A percentile compares a stretch with the other conserved stretches of the same genome.
Evolutionary conservation across 2,113 vertebrate species (phyloP).

Genomic region (Saiga tatarica): DNA sequence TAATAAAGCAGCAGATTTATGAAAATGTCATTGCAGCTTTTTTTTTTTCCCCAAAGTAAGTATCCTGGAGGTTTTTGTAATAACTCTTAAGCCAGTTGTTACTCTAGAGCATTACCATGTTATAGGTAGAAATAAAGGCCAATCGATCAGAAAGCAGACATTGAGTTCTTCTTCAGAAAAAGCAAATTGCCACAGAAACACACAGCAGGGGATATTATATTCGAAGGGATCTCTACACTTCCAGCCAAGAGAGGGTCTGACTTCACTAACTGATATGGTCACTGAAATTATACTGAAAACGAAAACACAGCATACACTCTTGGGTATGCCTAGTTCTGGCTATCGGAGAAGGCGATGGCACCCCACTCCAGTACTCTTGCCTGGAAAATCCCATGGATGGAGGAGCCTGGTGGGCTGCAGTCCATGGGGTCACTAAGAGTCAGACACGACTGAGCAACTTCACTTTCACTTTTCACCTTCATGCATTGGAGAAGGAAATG

Average conservation of each 20-base stretch:
- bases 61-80: not conserved
- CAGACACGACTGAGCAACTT: no score
- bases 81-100: not conserved
- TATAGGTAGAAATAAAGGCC: not conserved
- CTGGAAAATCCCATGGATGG: no score
- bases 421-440: no score
- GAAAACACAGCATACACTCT: not conserved
- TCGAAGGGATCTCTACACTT: not conserved
- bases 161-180: not conserved
- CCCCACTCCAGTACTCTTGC: no score
- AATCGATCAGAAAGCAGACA: not conserved
- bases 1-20: slow-evolving; percentile 7
- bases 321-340: not conserved
- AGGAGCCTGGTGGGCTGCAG: no score
- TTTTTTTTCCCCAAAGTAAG: not conserved
- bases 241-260: not conserved
- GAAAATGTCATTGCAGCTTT: slow-evolving; percentile 19
- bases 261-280: not conserved
- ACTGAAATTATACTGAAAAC: not conserved
- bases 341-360: not conserved
- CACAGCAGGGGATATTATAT: not conserved
- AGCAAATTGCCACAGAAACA: not conserved
- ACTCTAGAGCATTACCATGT: not conserved
- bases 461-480: no score
- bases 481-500: no score